Evolutionary conservation across 2,797 vertebrate genomes (phyloP), one percentile per base, ranked within the genome.

Genomic region (Dendrocincla fuliginosa): DNA sequence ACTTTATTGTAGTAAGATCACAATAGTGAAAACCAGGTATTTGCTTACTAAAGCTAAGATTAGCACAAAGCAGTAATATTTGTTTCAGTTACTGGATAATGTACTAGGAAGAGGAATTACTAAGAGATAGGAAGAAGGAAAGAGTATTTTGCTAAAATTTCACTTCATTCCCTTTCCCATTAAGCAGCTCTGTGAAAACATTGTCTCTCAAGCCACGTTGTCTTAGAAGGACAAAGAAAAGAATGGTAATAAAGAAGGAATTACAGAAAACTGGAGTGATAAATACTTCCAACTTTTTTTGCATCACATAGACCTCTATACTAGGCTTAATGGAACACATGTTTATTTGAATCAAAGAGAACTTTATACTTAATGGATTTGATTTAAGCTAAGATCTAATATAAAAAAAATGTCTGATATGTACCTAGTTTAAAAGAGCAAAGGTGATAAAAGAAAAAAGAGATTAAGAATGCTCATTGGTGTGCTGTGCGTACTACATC

Each of bases 231-330:
- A 75, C 23, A 71, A 64, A 87, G 44, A 56, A 75, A 89, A 93
- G 60, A 87, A 85, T 81, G 32, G 46, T 71, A 93, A 96, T 95
- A 94, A 95, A 96, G 90, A 95, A 91, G 65, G 95, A 92, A 85
- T 96, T 95, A 97, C 53, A 82, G 42, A 90, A 91, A 91, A 89
- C 79, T 16, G 27, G 41, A 91, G 46, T 88, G 73, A 90, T 84
- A 85, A 91, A 80, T 92, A 27, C 56, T 92, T 95, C 30, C 71
- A 94, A 80, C 32, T 9, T 30, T 68, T 60, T 68, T 84, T 85
- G 30, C 57, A 33, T 75, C 46, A 24, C 5, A 0, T 53, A 88
- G 64, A 55, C 18, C 24, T 83, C 56, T 44, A 30, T 56, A 41
- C 52, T n/a, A 64, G 37, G 63, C 83, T 94, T 95, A 94, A 86